These are phyloP conservation scores for Paracentrotus lividus DNA, from an alignment of 53 echinoderm and acorn worm genomes.

Conservation along the genomic window DNA sequence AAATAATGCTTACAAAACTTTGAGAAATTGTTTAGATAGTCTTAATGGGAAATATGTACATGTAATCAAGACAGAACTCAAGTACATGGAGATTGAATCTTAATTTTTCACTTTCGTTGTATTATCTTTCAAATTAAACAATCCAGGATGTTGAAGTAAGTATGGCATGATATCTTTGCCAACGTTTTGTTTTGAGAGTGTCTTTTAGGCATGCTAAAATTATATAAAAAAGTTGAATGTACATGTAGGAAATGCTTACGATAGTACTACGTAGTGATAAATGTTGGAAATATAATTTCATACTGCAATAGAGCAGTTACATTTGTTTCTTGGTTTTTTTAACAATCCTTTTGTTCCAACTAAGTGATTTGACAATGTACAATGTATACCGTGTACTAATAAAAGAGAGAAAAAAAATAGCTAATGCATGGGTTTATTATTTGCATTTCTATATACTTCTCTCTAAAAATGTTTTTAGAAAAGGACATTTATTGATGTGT, in stretches of 20 bases:
- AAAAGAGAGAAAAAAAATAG: no score
- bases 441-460: no score
- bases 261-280: background rate
- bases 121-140: background rate
- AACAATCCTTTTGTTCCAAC: no score
- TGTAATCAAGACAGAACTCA: no score
- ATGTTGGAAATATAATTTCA: background rate
- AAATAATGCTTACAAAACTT: background rate
- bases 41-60: background rate
- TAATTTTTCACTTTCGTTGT: no score
- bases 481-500: no score
- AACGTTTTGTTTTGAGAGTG: background rate
- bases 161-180: background rate
- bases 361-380: no score
- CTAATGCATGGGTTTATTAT: no score
- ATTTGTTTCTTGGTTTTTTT: no score
- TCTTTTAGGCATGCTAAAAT: background rate
- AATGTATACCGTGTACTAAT: no score
- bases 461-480: no score
- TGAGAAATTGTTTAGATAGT: background rate
- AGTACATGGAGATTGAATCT: no score
- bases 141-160: constrained; percentile 28
- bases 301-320: background rate
- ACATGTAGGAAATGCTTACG: background rate
- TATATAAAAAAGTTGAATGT: background rate